These are phyloP conservation scores for Novumbra hubbsi DNA, from an alignment of 2,797 vertebrate species.

Conservation along the genomic window DNA sequence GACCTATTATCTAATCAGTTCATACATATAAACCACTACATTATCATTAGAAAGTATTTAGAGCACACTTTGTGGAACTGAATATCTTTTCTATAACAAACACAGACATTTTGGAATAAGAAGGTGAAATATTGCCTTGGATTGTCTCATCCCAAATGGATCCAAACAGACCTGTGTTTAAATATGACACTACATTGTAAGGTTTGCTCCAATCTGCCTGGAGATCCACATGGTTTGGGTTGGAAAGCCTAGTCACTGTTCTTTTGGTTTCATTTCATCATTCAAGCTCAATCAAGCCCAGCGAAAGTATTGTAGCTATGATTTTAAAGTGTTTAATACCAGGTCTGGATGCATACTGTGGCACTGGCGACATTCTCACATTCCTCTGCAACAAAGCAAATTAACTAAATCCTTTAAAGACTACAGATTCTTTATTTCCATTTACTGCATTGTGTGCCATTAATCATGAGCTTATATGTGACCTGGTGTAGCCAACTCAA, in stretches of 20 bases:
- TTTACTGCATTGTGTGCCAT: conserved; percentile 23
- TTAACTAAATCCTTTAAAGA: conserved; percentile 37
- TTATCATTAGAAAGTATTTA: not conserved
- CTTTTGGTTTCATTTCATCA: not conserved
- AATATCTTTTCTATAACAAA: not conserved
- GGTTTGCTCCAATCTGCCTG: not conserved
- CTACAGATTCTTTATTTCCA: conserved; percentile 36
- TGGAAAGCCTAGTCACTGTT: not conserved
- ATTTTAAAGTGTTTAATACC: not conserved
- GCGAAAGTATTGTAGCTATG: not conserved
- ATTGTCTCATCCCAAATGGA: not conserved
- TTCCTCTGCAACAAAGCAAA: conserved; percentile 27
- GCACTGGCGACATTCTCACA: conserved; percentile 23
- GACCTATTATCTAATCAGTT: not conserved
- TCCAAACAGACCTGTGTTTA: not conserved
- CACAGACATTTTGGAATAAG: not conserved
- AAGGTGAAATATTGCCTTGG: not conserved
- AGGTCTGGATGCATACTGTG: not conserved
- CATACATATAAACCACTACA: not conserved
- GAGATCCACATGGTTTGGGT: not conserved
- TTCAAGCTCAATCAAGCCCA: conserved; percentile 2
- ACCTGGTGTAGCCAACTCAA: conserved; percentile 47
- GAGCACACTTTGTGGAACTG: not conserved
- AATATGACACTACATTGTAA: not conserved
- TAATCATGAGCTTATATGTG: conserved; percentile 35